Conservation (phyloP, 2,113 vertebrate genomes). For the Heterochromis multidens region DNA sequence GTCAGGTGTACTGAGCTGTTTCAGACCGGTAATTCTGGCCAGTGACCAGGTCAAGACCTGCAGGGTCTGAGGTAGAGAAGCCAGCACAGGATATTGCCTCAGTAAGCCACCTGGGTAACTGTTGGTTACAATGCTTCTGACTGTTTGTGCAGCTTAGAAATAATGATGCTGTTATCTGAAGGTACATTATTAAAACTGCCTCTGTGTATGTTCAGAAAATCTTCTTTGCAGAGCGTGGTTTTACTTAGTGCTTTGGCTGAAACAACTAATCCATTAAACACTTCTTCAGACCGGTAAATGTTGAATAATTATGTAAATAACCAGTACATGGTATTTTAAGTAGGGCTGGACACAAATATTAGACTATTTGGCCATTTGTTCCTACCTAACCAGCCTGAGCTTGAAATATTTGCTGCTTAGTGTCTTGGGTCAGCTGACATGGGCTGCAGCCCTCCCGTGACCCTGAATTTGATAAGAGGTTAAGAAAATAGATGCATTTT, state of each 20-base stretch:
- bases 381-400: neutral
- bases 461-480: neutral
- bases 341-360: neutral
- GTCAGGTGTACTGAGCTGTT: slow-evolving; percentile 31
- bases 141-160: slow-evolving; percentile 40
- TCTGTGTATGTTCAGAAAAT: neutral
- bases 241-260: neutral
- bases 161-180: neutral
- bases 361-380: neutral
- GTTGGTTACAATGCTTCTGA: slow-evolving; percentile 35
- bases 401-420: neutral
- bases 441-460: neutral
- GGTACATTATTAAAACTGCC: neutral
- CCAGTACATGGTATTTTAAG: neutral
- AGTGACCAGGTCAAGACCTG: slow-evolving; percentile 24
- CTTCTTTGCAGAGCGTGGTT: neutral
- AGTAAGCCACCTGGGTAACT: slow-evolving; percentile 56
- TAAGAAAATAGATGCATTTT: neutral
- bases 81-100: slow-evolving; percentile 67
- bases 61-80: slow-evolving; percentile 36
- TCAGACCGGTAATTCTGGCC: slow-evolving; percentile 35
- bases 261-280: neutral
- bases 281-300: neutral
- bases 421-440: neutral
- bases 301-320: neutral